These are phyloP conservation scores for Lota lota DNA, from an alignment of 2,113 vertebrate species.

Conservation along the genomic window DNA sequence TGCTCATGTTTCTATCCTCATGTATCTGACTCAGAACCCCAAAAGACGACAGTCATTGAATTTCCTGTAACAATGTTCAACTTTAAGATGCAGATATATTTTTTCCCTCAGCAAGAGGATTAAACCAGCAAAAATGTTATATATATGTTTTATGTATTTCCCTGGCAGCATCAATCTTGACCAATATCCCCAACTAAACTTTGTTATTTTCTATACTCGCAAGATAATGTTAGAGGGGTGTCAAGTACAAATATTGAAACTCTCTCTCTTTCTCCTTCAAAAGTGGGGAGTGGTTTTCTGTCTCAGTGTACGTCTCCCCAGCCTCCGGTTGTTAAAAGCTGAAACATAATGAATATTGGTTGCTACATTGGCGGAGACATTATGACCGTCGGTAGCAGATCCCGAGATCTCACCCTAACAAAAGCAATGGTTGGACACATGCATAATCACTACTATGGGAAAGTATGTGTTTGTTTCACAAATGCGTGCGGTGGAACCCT, in stretches of 20 bases:
- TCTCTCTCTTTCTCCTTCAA: too few species aligned
- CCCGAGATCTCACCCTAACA: conserved; percentile 21
- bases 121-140: conserved; percentile 12
- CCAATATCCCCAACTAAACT: too few species aligned
- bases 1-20: too few species aligned
- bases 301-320: too few species aligned
- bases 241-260: too few species aligned
- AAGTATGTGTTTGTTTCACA: conserved; percentile 11
- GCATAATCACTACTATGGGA: neutral
- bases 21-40: too few species aligned
- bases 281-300: too few species aligned
- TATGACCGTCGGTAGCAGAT: neutral
- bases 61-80: too few species aligned
- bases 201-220: too few species aligned
- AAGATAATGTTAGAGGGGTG: too few species aligned
- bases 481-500: neutral
- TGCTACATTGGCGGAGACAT: conserved; percentile 30
- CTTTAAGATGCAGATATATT: neutral
- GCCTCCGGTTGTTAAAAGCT: neutral
- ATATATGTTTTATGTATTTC: neutral
- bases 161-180: too few species aligned
- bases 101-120: conserved; percentile 26
- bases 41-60: too few species aligned
- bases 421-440: neutral
- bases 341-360: conserved; percentile 19